Conservation (phyloP, 2,888 invertebrate species). For the Reticulitermes lucifugus region DNA sequence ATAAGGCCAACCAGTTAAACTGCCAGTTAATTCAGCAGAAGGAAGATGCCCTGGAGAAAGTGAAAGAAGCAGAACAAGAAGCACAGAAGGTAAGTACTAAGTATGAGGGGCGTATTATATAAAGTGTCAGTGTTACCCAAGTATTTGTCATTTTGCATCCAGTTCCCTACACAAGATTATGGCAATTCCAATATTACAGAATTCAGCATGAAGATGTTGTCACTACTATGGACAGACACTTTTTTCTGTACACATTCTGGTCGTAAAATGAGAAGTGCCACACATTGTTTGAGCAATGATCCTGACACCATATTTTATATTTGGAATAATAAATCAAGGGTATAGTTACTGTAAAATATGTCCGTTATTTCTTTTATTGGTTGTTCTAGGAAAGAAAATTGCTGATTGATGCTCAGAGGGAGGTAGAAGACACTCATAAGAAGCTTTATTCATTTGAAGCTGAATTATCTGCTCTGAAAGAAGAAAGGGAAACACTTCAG, state of each 20-base stretch:
- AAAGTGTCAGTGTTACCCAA: background rate
- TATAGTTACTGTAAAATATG: background rate
- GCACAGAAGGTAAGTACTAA: conserved; percentile 22
- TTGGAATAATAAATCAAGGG: too few species aligned
- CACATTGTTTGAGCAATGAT: too few species aligned
- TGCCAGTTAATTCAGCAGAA: background rate
- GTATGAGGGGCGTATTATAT: too few species aligned
- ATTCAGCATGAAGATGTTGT: too few species aligned
- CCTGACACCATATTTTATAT: too few species aligned
- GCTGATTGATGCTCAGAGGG: conserved; percentile 59
- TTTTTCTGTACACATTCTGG: too few species aligned
- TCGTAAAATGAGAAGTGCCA: too few species aligned
- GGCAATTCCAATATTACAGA: too few species aligned
- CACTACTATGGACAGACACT: too few species aligned
- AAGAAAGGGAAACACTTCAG: conserved; percentile 67
- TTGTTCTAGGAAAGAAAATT: conserved; percentile 55
- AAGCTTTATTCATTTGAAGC: conserved; percentile 65
- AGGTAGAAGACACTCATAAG: conserved; percentile 61
- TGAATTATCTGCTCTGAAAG: conserved; percentile 63
- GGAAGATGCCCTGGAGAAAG: background rate
- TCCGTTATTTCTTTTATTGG: conserved; percentile 26
- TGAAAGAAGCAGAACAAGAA: conserved; percentile 6
- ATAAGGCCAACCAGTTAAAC: conserved; percentile 54
- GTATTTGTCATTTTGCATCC: background rate
- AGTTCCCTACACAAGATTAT: too few species aligned